phyloP scores from a whole-genome alignment of 2,888 invertebrate genomes.

The Rhopalosiphum nymphaeae region DNA sequence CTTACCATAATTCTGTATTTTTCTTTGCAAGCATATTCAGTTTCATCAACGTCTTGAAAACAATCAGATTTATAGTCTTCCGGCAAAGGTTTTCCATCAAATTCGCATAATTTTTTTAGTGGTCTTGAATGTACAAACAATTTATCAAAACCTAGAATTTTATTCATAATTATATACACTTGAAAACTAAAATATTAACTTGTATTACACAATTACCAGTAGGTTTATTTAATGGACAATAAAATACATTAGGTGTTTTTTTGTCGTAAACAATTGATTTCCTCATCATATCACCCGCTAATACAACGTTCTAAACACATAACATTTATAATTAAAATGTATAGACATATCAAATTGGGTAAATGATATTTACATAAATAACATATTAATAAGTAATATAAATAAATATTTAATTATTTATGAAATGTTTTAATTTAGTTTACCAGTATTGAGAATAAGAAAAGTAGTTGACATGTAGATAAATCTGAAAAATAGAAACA shows the following conservation, averaged over 20 bases:
- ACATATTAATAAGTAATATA: not conserved
- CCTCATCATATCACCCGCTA: conserved; percentile 80
- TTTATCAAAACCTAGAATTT: conserved; percentile 75
- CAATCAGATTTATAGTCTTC: conserved; percentile 83
- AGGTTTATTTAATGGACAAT: conserved; percentile 84
- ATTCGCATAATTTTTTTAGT: conserved; percentile 81
- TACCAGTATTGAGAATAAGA: conserved; percentile 58
- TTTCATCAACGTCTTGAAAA: conserved; percentile 84
- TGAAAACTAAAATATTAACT: not conserved
- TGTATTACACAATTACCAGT: conserved; percentile 70
- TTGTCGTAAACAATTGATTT: conserved; percentile 85
- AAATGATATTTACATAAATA: not conserved
- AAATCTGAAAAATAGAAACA: conserved; percentile 57
- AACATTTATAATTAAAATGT: not conserved
- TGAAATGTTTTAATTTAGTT: not conserved
- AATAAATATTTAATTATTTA: not conserved
- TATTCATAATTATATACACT: not conserved
- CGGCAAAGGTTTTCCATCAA: conserved; percentile 79
- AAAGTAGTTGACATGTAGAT: conserved; percentile 29
- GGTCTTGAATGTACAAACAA: conserved; percentile 80
- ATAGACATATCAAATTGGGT: not conserved
- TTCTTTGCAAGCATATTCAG: conserved; percentile 84
- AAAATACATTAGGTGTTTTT: conserved; percentile 84
- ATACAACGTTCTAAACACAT: conserved; percentile 66
- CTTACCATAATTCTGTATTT: conserved; percentile 84